phyloP scores from a whole-genome alignment of 2,113 vertebrate genomes.

The Psilopogon haemacephalus region DNA sequence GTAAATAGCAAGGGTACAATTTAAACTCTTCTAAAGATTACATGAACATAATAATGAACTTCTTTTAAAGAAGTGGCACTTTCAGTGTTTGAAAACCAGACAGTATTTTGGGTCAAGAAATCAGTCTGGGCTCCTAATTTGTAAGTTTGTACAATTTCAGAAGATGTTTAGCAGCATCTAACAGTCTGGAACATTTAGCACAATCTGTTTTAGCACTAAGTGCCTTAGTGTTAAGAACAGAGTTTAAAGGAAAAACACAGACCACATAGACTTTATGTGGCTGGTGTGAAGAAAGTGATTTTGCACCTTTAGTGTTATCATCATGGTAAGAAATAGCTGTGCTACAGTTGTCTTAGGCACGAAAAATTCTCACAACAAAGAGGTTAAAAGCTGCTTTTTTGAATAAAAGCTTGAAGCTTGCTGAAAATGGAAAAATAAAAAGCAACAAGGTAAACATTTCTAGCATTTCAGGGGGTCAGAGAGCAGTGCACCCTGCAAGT shows the following conservation, averaged over 20 bases:
- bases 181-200: neutral
- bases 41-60: neutral
- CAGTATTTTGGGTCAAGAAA: neutral
- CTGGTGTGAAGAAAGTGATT: neutral
- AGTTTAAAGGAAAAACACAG: neutral
- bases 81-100: neutral
- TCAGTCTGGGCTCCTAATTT: neutral
- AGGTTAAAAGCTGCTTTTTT: neutral
- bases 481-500: neutral
- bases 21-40: neutral
- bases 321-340: neutral
- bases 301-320: neutral
- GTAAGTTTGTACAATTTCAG: neutral
- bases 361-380: neutral
- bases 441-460: neutral
- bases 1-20: neutral
- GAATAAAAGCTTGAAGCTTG: neutral
- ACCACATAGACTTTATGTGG: neutral
- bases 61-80: neutral
- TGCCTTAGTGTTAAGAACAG: neutral
- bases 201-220: neutral
- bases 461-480: neutral
- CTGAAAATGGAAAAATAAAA: neutral
- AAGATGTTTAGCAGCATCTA: neutral
- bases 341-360: neutral